Evolutionary conservation across 2,888 invertebrate genomes (phyloP).

Genomic region (Pardosa pseudoannulata): DNA sequence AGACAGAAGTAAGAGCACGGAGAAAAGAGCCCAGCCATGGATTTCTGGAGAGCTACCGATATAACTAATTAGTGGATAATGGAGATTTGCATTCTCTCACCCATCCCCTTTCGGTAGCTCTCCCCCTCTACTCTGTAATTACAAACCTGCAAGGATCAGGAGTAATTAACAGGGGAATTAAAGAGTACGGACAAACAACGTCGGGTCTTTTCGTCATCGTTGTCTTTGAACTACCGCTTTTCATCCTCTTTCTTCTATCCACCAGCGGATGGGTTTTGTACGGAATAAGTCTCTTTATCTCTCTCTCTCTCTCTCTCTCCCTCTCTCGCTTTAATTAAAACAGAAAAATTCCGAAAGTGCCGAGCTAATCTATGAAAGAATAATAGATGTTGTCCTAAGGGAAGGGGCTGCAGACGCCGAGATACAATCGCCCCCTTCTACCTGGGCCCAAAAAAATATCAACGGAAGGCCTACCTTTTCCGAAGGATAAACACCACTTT

Average conservation of each 20-base stretch:
- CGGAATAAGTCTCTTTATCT: slow-evolving; percentile 68
- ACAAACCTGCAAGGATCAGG: slow-evolving; percentile 71
- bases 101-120: slow-evolving; percentile 43
- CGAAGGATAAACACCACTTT: slow-evolving; percentile 68
- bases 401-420: slow-evolving; percentile 60
- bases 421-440: slow-evolving; percentile 60
- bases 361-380: slow-evolving; percentile 72
- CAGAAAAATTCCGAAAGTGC: slow-evolving; percentile 71
- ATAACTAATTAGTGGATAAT: slow-evolving; percentile 72
- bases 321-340: slow-evolving; percentile 69
- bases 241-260: slow-evolving; percentile 56
- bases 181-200: slow-evolving; percentile 71
- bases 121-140: slow-evolving; percentile 63
- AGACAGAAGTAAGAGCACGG: slow-evolving; percentile 63
- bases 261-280: slow-evolving; percentile 58
- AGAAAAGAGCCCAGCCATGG: slow-evolving; percentile 46
- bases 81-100: slow-evolving; percentile 71
- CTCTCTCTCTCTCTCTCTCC: slow-evolving; percentile 22
- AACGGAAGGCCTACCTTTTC: slow-evolving; percentile 68
- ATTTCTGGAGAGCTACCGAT: slow-evolving; percentile 68
- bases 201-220: slow-evolving; percentile 68
- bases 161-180: slow-evolving; percentile 73
- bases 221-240: slow-evolving; percentile 69
- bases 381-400: slow-evolving; percentile 72
- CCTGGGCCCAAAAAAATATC: slow-evolving; percentile 43